Evolutionary conservation across 1,140 invertebrate species (phyloP), one percentile per base, ranked within the genome.

Genomic region (Eufriesea mexicana): DNA sequence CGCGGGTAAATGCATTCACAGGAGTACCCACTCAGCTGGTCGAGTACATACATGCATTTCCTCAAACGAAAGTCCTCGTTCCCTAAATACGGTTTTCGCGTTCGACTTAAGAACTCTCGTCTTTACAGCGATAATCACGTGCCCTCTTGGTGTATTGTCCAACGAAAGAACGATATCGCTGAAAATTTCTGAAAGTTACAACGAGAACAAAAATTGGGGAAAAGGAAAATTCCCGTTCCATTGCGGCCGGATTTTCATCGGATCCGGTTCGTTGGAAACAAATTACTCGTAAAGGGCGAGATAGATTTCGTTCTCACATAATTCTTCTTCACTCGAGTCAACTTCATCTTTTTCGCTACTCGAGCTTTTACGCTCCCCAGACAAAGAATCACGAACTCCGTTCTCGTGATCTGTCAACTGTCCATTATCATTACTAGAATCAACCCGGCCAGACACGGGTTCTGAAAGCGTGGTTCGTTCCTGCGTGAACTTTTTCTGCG

Each of bases 321-420:
- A 62, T 62, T 62, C 28, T 62, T 35, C 59, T 62, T 35, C 59
- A 14, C 59, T 62, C 59, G 16, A 18, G 16, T 35, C 2, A 42
- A 66, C 35, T 66, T 66, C 20, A 42, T 66, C 35, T 45, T 42
- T 66, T 42, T 42, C 62, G 35, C 61, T 25, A 35, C 25, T 25
- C 16, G 61, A 64, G 28, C 28, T 42, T 20, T 23, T 5, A 14
- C 35, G 10, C 18, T 23, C 35, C 20, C 35, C 35, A 2, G 35
- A 42, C 54, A 20, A 23, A 20, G 62, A 66, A 66, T 66, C 62
- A 42, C 28, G 62, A 35, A 23, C 35, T 64, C 62, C 25, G 18
- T 18, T 62, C 61, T 18, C 28, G 62, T 45, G 62, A 66, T 66
- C 62, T 23, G 35, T 66, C 62, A 66, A 66, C 62, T 66, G 62